Conservation (phyloP, 2,888 invertebrate genomes). For the Phanerotoma sp. region DNA sequence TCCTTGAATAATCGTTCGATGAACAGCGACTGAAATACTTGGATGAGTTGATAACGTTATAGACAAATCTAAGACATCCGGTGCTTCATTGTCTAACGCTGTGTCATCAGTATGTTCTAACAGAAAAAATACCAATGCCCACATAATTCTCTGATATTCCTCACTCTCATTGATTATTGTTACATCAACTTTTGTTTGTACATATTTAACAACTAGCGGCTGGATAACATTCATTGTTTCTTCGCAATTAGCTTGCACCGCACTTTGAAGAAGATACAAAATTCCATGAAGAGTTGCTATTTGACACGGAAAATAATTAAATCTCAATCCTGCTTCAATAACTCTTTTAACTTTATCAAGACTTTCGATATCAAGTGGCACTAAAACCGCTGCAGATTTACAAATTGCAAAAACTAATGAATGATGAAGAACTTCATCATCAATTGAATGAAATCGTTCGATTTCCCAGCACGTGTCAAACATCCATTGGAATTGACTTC, state of each 20-base stretch:
- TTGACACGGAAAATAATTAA: constrained; percentile 65
- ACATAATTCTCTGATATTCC: constrained; percentile 70
- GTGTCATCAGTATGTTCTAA: constrained; percentile 72
- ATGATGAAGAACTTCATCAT: constrained; percentile 77
- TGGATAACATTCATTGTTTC: constrained; percentile 61
- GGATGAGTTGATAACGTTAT: constrained; percentile 56
- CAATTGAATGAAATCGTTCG: constrained; percentile 67
- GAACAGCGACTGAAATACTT: constrained; percentile 57
- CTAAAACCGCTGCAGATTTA: constrained; percentile 69
- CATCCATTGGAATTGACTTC: constrained; percentile 79
- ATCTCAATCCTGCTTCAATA: constrained; percentile 64
- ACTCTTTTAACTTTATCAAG: constrained; percentile 65
- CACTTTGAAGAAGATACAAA: constrained; percentile 67
- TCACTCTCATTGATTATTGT: constrained; percentile 55
- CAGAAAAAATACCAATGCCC: constrained; percentile 75
- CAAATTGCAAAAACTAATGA: constrained; percentile 69
- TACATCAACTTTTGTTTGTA: constrained; percentile 59
- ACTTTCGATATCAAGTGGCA: constrained; percentile 61
- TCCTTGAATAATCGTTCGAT: constrained; percentile 62
- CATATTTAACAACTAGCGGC: constrained; percentile 60
- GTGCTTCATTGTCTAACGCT: constrained; percentile 63
- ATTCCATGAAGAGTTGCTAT: constrained; percentile 68
- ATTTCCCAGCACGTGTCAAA: constrained; percentile 69
- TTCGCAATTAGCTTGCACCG: constrained; percentile 57
- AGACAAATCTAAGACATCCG: constrained; percentile 63